Percentiles rank a stretch among this genome's conserved stretches.
Evolutionary conservation across 1,140 invertebrate species (phyloP).

Genomic region (Thalassaphorura encarpata): DNA sequence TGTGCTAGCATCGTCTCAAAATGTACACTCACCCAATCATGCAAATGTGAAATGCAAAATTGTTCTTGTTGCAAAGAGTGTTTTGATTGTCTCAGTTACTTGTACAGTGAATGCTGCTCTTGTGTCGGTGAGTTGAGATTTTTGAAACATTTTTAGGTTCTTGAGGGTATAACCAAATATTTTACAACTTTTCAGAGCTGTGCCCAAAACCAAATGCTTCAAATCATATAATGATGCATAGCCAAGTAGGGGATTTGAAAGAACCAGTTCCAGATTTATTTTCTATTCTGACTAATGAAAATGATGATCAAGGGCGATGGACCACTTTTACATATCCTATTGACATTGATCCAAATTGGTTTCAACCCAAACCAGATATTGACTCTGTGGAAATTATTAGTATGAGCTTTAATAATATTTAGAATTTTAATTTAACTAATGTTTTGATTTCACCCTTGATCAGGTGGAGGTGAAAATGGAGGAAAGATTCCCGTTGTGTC

Average conservation of each 20-base stretch:
- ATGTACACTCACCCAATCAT: conserved; percentile 88
- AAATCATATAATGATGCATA: conserved; percentile 61
- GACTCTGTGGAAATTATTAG: no score
- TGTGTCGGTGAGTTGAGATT: conserved; percentile 67
- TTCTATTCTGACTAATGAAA: conserved; percentile 63
- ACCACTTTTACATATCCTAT: conserved; percentile 65
- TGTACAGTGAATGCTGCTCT: conserved; percentile 88
- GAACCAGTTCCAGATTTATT: conserved; percentile 75
- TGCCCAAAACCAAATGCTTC: conserved; percentile 71
- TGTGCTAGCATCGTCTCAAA: conserved; percentile 90
- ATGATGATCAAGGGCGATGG: conserved; percentile 62
- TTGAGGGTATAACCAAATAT: conserved; percentile 7
- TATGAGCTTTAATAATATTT: no score
- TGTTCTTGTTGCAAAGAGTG: conserved; percentile 90
- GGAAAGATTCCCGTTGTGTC: no score
- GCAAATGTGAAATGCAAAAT: conserved; percentile 83
- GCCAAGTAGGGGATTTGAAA: conserved; percentile 74
- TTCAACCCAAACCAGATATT: conserved; percentile 44
- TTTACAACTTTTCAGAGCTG: conserved; percentile 52
- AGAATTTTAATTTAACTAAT: no score
- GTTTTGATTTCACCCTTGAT: conserved; percentile 18
- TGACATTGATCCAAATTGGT: conserved; percentile 50
- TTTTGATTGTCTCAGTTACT: conserved; percentile 71
- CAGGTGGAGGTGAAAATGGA: conserved; percentile 27
- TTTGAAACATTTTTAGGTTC: conserved; percentile 23